Evolutionary conservation across 2,797 vertebrate species (phyloP), one percentile per base, ranked within the genome.

Genomic region (Leuciscus waleckii): DNA sequence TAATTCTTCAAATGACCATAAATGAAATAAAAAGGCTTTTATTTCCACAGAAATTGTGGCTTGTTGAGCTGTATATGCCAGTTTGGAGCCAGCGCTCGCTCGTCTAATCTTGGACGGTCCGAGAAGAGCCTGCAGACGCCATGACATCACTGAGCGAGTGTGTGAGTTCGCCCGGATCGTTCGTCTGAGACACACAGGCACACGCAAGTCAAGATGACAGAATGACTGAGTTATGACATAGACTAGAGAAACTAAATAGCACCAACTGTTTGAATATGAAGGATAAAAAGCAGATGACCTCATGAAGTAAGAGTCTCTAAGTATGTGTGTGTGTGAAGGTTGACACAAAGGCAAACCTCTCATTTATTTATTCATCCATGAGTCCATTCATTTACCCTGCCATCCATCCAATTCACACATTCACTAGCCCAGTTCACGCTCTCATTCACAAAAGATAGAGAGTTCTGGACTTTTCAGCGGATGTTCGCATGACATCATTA

Each of bases 271-370:
- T 68, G 26, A 80, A 80, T 37, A 29, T n/a, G 5, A n/a, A 41
- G 83, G 63, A 88, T 79, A 81, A 67, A 69, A 65, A 84, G 77
- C 69, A 77, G 89, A 88, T 88, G 87, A 88, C 78, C 86, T 90
- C 86, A 88, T 88, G 85, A 89, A 35, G 77, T 83, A 88, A 82
- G 85, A 39, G 58, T 73, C 58, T 43, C 67, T 87, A 88, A 85
- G 35, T 32, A 77, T 81, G 80, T 58, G 58, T 82, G 84, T 84
- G 84, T 84, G 86, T 90, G 87, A 23, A 68, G 68, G 65, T 29
- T 63, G 10, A 61, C 58, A 58, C 56, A 26, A 61, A 61, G n/a
- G 58, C 58, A 61, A 46, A 39, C 82, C 83, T 7, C 43, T 61
- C 67, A 63, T 71, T 65, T 56, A 67, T 63, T 35, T 35, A 69